A percentile compares a stretch with the other conserved stretches of the same genome.
Evolutionary conservation across 2,888 invertebrate genomes (phyloP).

Genomic region (Synanthedon myopaeformis): DNA sequence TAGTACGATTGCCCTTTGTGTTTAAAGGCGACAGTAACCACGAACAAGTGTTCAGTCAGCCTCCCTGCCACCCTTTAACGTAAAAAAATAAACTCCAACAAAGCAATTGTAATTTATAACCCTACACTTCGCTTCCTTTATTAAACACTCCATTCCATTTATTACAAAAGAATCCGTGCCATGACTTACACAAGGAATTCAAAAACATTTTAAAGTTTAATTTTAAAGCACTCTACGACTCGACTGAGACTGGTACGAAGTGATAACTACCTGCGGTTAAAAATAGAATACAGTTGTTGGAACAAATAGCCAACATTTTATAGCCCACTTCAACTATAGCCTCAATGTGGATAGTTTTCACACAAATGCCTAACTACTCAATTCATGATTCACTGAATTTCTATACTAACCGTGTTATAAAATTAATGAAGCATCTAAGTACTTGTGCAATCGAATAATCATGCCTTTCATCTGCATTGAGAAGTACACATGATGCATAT

Average conservation of each 20-base stretch:
- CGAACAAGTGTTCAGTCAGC: no score
- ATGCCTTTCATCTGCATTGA: conserved; percentile 18
- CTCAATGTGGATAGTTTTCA: conserved; percentile 16
- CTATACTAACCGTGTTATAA: conserved; percentile 37
- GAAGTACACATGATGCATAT: conserved; percentile 14
- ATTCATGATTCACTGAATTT: conserved; percentile 14
- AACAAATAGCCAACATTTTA: conserved; percentile 34
- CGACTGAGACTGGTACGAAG: conserved; percentile 26
- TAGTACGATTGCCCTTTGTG: no score
- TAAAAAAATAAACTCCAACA: neutral
- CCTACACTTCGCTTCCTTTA: neutral
- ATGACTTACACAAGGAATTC: conserved; percentile 27
- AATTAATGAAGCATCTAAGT: conserved; percentile 41
- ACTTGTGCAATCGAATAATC: conserved; percentile 18
- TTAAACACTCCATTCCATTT: neutral
- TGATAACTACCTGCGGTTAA: conserved; percentile 33
- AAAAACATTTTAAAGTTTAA: conserved; percentile 39
- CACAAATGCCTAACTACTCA: conserved; percentile 17
- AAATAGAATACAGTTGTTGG: conserved; percentile 35
- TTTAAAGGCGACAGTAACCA: no score
- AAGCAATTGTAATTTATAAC: neutral
- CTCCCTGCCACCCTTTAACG: neutral
- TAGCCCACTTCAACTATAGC: conserved; percentile 19
- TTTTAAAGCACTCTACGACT: conserved; percentile 20
- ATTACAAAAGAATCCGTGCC: conserved; percentile 21